These are phyloP conservation scores for Sinotaia quadrata DNA, from an alignment of 2,888 invertebrate species.

Conservation along the genomic window DNA sequence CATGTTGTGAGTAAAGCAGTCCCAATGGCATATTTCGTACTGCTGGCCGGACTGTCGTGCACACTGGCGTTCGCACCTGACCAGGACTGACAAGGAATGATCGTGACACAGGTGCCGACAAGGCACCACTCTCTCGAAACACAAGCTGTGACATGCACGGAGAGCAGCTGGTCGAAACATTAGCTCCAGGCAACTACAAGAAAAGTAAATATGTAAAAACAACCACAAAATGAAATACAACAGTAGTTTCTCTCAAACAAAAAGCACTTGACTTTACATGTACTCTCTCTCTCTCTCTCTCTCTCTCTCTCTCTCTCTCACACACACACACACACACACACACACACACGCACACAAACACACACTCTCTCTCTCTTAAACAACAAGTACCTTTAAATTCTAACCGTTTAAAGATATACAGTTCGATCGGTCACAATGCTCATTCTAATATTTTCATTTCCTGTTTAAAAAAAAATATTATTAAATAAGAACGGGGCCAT, in stretches of 20 bases:
- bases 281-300: too few relatives aligned
- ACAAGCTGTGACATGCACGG: not conserved
- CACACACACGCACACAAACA: not conserved
- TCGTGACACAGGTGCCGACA: conserved; percentile 1
- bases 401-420: too few relatives aligned
- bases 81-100: not conserved
- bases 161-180: not conserved
- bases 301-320: not conserved
- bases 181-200: not conserved
- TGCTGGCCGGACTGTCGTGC: not conserved
- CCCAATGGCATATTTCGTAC: not conserved
- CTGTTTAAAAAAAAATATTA: too few relatives aligned
- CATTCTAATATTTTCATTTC: too few relatives aligned
- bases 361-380: not conserved
- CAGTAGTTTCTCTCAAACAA: too few relatives aligned
- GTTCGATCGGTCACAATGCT: too few relatives aligned
- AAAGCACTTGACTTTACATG: too few relatives aligned
- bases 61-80: not conserved
- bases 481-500: too few relatives aligned
- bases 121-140: conserved; percentile 5
- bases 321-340: not conserved
- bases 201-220: not conserved
- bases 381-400: not conserved
- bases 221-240: too few relatives aligned
- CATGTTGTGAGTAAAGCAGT: conserved; percentile 17